Conservation (phyloP, 2,888 invertebrate genomes). For the Himalopsyche japonica region DNA sequence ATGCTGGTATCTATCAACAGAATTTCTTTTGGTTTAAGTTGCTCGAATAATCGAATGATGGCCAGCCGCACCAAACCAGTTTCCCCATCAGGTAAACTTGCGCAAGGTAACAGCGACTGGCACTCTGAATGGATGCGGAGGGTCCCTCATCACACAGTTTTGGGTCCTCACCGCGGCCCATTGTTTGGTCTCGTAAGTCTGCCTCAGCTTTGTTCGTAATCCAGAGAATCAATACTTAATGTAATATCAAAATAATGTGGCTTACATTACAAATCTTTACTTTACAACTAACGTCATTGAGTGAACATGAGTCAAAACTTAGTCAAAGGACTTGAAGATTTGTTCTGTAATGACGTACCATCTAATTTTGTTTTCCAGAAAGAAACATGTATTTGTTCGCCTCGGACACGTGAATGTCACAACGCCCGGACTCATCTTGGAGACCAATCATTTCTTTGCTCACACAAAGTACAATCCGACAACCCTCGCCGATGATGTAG, state of each 20-base stretch:
- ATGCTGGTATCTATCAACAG: too few species aligned
- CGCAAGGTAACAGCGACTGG: slow-evolving; percentile 3
- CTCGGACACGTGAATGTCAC: slow-evolving; percentile 64
- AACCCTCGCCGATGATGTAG: slow-evolving; percentile 26
- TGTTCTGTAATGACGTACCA: too few species aligned
- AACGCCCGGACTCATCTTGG: slow-evolving; percentile 26
- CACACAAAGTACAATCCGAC: slow-evolving; percentile 22
- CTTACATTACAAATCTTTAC: too few species aligned
- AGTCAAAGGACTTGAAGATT: too few species aligned
- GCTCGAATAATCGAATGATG: slow-evolving; percentile 14
- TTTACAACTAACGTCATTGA: too few species aligned
- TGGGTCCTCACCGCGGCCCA: slow-evolving; percentile 66
- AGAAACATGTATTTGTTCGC: slow-evolving; percentile 53
- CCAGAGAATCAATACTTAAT: too few species aligned
- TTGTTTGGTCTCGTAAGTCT: slow-evolving; percentile 55
- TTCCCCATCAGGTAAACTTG: slow-evolving; percentile 20
- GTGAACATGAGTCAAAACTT: too few species aligned
- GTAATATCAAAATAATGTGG: too few species aligned
- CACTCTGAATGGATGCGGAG: slow-evolving; percentile 50
- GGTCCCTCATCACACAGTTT: slow-evolving; percentile 56
- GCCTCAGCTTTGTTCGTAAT: too few species aligned
- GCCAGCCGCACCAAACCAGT: slow-evolving; percentile 8
- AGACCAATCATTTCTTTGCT: slow-evolving; percentile 19
- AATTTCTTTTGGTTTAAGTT: too few species aligned
- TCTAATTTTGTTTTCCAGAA: too few species aligned